phyloP scores from a whole-genome alignment of 2,113 vertebrate species.

The Tenebrosternarchus preto region DNA sequence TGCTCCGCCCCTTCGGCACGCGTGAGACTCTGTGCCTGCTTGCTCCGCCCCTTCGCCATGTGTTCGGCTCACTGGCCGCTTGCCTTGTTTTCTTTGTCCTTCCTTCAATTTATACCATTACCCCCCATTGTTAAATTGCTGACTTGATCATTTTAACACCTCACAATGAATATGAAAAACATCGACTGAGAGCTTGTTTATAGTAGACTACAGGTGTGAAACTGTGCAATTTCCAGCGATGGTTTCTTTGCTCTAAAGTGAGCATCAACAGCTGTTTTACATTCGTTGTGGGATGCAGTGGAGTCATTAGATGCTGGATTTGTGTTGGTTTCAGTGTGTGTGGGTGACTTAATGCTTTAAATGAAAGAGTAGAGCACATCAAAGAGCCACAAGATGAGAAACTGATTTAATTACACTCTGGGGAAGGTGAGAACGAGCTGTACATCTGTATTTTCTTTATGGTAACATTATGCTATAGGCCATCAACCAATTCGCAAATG shows the following conservation, averaged over 20 bases:
- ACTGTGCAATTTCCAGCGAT: background rate
- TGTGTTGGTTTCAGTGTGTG: constrained; percentile 24
- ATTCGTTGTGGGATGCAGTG: constrained; percentile 8
- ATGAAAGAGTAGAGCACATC: constrained; percentile 42
- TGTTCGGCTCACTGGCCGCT: constrained; percentile 30
- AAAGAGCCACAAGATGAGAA: constrained; percentile 48
- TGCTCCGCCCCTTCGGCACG: background rate
- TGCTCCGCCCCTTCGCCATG: constrained; percentile 34
- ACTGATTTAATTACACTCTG: constrained; percentile 45
- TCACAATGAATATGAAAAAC: background rate
- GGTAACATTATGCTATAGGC: constrained; percentile 4
- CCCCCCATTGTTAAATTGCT: constrained; percentile 21
- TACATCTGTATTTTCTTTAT: constrained; percentile 9
- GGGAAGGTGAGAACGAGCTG: constrained; percentile 25
- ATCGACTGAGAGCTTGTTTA: background rate
- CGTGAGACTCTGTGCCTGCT: constrained; percentile 27
- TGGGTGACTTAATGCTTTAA: constrained; percentile 42
- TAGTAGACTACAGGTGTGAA: constrained; percentile 1
- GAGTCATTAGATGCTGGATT: constrained; percentile 31
- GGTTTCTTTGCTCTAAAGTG: background rate
- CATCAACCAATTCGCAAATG: constrained; percentile 10
- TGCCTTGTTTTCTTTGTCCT: constrained; percentile 31
- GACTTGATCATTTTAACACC: constrained; percentile 18
- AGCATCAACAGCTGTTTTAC: constrained; percentile 10
- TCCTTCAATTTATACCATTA: constrained; percentile 39